These are phyloP conservation scores for Eristalinus sepulchralis DNA, from an alignment of 2,888 invertebrate genomes.

Conservation along the genomic window DNA sequence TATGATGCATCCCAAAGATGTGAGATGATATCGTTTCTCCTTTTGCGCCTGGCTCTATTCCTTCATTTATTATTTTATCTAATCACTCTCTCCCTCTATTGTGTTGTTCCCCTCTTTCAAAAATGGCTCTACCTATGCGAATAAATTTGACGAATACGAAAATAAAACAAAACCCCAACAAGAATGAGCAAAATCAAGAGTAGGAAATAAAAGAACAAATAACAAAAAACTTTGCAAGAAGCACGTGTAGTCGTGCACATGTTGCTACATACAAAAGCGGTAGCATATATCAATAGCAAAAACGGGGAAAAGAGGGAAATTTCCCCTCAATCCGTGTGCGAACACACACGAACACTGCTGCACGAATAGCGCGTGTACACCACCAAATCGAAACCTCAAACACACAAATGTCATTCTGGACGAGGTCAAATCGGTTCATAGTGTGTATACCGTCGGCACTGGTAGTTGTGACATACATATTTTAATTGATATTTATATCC, in stretches of 20 bases:
- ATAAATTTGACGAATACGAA: slow-evolving; percentile 47
- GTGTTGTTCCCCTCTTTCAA: neutral
- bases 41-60: slow-evolving; percentile 16
- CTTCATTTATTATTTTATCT: slow-evolving; percentile 13
- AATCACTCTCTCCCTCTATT: slow-evolving; percentile 16
- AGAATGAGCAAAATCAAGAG: slow-evolving; percentile 1
- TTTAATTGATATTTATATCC: slow-evolving; percentile 68
- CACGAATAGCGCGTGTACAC: neutral
- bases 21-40: slow-evolving; percentile 2
- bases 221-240: slow-evolving; percentile 57
- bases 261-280: slow-evolving; percentile 72
- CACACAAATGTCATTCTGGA: slow-evolving; percentile 44
- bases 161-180: slow-evolving; percentile 7
- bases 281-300: neutral
- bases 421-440: slow-evolving; percentile 60
- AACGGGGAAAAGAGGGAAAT: slow-evolving; percentile 25
- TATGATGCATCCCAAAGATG: slow-evolving; percentile 30
- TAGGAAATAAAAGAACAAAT: neutral
- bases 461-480: slow-evolving; percentile 69
- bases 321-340: slow-evolving; percentile 33
- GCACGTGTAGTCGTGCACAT: slow-evolving; percentile 76
- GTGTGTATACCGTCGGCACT: slow-evolving; percentile 26
- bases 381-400: neutral
- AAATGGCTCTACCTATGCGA: slow-evolving; percentile 8
- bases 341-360: neutral